Base-by-base conservation (phyloP, 2,797 vertebrate genomes). In the Acanthurus leucopareius region DNA sequence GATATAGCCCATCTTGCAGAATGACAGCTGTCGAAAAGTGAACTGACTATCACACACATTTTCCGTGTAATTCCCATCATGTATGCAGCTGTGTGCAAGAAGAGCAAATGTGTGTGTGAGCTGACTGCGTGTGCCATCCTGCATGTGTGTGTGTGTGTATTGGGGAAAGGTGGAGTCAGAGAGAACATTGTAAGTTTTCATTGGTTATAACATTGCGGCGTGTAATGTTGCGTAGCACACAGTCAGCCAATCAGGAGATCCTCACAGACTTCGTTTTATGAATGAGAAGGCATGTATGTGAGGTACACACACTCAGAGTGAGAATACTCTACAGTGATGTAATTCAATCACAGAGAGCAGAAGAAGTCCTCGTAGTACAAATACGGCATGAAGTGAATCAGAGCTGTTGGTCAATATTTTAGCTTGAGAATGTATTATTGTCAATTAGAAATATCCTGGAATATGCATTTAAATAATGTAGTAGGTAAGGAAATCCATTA, bases 291-390 rank as follows among this genome's bases (percentile, higher is more conserved):
- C 87, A 85, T 66, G 85, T 89, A 92, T 88, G 90, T 79, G 73
- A 88, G 87, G 76, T 86, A 81, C 86, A 87, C 77, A 70, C 81
- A 45, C 86, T 69, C 67, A 0, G 85, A 91, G 85, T 72, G 88
- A 89, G 84, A 88, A 88, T 92, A 92, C 91, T 87, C 84, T 69
- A 82, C 80, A 60, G 86, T 94, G 93, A 94, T 93, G 93, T 92
- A 93, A 94, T 90, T 85, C 86, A 90, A 85, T 90, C 81, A 69
- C 82, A 80, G 57, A 42, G 84, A 79, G 91, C 76, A 62, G 82
- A 75, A 73, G 80, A 69, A 77, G 75, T 40, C 70, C 79, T 63
- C 54, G 44, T 67, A 90, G 73, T 56, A 73, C 60, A 0, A 69
- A 82, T 14, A 78, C 73, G 47, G 58, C 19, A 15, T 3, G 79